phyloP scores from a whole-genome alignment of 2,797 vertebrate species.

The Lepilemur septentrionalis region DNA sequence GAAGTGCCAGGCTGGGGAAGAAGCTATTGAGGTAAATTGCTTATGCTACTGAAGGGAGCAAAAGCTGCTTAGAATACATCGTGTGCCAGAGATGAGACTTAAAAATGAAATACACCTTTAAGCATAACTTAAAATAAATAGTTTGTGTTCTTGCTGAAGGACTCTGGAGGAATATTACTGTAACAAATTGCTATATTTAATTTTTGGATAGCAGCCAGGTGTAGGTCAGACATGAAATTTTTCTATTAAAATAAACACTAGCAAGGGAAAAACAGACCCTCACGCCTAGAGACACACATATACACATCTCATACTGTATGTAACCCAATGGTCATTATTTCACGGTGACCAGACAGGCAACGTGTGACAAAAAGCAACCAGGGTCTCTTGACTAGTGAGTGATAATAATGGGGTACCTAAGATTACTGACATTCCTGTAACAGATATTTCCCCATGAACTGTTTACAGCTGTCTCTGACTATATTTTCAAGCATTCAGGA shows the following conservation, averaged over 20 bases:
- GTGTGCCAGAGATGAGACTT: constrained; percentile 52
- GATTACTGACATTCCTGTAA: background rate
- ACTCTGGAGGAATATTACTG: constrained; percentile 60
- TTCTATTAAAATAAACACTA: constrained; percentile 85
- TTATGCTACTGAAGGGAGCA: background rate
- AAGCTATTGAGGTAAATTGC: constrained; percentile 48
- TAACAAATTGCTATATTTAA: constrained; percentile 75
- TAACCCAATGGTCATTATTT: background rate
- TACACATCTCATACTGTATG: constrained; percentile 32
- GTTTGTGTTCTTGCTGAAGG: constrained; percentile 66
- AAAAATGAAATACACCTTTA: constrained; percentile 73
- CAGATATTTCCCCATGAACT: background rate
- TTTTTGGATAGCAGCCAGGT: constrained; percentile 63
- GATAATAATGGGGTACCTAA: background rate
- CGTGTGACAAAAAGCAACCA: background rate
- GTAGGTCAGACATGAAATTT: constrained; percentile 53
- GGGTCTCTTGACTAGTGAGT: background rate
- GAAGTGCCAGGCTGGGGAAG: background rate
- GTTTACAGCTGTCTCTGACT: background rate
- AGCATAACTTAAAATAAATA: constrained; percentile 72
- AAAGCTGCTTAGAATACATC: background rate
- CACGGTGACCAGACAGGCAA: background rate
- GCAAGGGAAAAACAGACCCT: constrained; percentile 75
- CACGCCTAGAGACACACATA: constrained; percentile 52
- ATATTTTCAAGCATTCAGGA: background rate